Evolutionary conservation across 2,113 vertebrate genomes (phyloP), one percentile per base, ranked within the genome.

Genomic region (Urocynchramus pylzowi): DNA sequence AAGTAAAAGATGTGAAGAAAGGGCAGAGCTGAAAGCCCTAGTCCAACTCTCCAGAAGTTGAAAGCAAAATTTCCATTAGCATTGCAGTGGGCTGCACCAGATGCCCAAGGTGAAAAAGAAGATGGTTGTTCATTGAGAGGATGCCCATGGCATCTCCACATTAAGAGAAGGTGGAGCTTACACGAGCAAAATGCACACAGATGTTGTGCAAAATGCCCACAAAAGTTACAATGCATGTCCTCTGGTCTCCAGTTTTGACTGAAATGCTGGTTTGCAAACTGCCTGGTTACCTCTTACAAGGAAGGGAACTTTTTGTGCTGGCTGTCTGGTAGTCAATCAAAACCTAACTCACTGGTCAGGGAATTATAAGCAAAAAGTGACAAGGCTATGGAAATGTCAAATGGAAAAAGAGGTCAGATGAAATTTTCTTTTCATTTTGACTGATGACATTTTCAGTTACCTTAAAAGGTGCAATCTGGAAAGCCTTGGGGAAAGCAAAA

Each of bases 391-490:
- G 71, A 96, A 97, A 97, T 92, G 93, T 96, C 78, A 97, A 84
- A 88, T 26, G 33, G 61, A 50, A 78, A 84, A 68, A 94, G 87
- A 93, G 95, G 92, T 91, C 95, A 93, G 64, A 59, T 53, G 9
- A 90, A 90, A 95, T 96, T 90, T 88, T 84, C 76, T 77, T 95
- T 95, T 90, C 50, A 19, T 90, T 90, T 87, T 89, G 78, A 96
- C 86, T 54, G 68, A 31, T 90, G 94, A 89, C 92, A 96, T 97
- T 97, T 97, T 92, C 90, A 79, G 76, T 84, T 95, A 87, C 90
- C 64, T 96, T 97, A 87, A 93, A 81, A 95, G 69, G 84, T 0
- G 2, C 44, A 64, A 56, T 64, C 54, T 92, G 53, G 56, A 86
- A 90, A 96, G 83, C 80, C 75, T 13, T 75, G 49, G 68, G 61